Evolutionary conservation across 92 coral and sea anemone species (phyloP), one percentile per base, ranked within the genome.

Genomic region (Virgularia gustaviana): DNA sequence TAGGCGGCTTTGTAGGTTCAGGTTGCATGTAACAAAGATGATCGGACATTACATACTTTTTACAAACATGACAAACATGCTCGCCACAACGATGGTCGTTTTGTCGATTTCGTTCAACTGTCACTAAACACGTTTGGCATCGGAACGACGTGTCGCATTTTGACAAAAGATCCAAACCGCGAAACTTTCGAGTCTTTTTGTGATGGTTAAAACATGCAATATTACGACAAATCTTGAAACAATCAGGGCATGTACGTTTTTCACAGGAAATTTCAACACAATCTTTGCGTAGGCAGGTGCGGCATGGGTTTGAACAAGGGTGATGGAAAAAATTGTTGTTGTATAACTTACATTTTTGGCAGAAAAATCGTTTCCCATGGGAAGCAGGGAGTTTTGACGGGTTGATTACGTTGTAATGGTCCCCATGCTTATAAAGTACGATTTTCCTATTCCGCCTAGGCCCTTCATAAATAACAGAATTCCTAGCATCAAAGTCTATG

Each of bases 21-120:
- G 41, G 38, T 20, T 76, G 81, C 73, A 76, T 76, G 58, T 47
- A 62, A 61, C 79, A 74, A 0, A 47, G n/a, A 57, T 59, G 79
- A 28, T 37, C 70, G 3, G 79, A 74, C 31, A 37, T 10, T 29
- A 74, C 71, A 31, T 27, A 57, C 43, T 59, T 4, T 28, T 59
- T 58, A 39, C 79, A 74, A 11, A 59, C 42, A 31, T 30, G 49
- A 57, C 79, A n/a, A n/a, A 74, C n/a, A 47, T 49, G 54, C 43
- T 76, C 81, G 1, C 81, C 81, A 51, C 81, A 76, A n/a, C 47
- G 49, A 30, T 75, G 73, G 2, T 36, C 36, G 36, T 32, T 34
- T 47, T 47, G 67, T 43, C 81, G 60, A 19, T 36, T 28, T n/a
- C n/a, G 9, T n/a, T 43, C 63, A 3, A 76, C 81, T 9, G 16